phyloP scores from a whole-genome alignment of 2,888 invertebrate genomes.

The Crocallis elinguaria region DNA sequence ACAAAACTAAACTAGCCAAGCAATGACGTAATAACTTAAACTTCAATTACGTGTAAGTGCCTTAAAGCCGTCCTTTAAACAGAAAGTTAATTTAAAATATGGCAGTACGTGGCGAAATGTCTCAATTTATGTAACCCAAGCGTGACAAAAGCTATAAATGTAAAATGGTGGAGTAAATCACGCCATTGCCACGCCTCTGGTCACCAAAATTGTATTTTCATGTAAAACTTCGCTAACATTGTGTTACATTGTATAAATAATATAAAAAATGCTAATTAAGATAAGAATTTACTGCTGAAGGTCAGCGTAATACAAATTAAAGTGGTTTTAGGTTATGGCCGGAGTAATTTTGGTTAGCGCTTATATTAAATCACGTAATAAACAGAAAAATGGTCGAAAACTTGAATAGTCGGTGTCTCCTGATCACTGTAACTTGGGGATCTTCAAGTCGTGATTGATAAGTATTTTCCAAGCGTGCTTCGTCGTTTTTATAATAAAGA shows the following conservation, averaged over 20 bases:
- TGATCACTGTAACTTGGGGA: too few relatives aligned
- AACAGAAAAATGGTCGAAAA: neutral
- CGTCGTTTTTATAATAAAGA: too few relatives aligned
- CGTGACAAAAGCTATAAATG: slow-evolving; percentile 73
- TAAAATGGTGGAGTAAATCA: slow-evolving; percentile 72
- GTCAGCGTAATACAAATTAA: slow-evolving; percentile 30
- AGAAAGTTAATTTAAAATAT: slow-evolving; percentile 50
- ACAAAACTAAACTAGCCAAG: neutral
- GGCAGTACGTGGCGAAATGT: slow-evolving; percentile 62
- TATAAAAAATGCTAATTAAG: slow-evolving; percentile 56
- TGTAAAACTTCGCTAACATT: slow-evolving; percentile 61
- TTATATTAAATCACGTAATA: neutral
- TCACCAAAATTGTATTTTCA: slow-evolving; percentile 64
- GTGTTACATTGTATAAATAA: slow-evolving; percentile 51
- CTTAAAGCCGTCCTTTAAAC: slow-evolving; percentile 42
- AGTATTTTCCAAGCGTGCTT: too few relatives aligned
- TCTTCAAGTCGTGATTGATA: too few relatives aligned
- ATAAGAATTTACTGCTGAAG: slow-evolving; percentile 45
- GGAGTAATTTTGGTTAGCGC: neutral
- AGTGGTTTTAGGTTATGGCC: slow-evolving; percentile 1
- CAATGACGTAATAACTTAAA: slow-evolving; percentile 21
- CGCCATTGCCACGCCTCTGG: slow-evolving; percentile 61
- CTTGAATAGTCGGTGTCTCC: too few relatives aligned
- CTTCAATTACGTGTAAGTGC: slow-evolving; percentile 31
- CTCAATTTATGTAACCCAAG: slow-evolving; percentile 70